Evolutionary conservation across 2,113 vertebrate species (phyloP).

Genomic region (Platichthys flesus): DNA sequence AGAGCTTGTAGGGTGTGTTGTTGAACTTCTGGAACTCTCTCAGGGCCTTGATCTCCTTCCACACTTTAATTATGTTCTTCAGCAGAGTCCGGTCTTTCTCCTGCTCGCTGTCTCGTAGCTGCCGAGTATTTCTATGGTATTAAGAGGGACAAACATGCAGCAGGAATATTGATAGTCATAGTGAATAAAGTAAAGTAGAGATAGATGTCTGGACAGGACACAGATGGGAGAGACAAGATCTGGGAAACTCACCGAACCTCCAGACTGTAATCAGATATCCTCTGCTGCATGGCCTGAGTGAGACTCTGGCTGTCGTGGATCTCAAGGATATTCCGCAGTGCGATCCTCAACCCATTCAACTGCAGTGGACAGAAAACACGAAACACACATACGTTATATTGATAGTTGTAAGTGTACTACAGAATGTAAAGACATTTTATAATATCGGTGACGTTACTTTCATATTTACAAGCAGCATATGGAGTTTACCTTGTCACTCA

Average conservation of each 20-base stretch:
- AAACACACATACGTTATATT: not conserved
- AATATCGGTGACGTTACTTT: too few relatives aligned
- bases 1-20: slow-evolving; percentile 93
- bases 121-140: slow-evolving; percentile 88
- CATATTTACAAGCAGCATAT: too few relatives aligned
- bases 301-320: slow-evolving; percentile 68
- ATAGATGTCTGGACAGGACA: too few relatives aligned
- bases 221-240: not conserved
- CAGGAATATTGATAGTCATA: not conserved
- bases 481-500: slow-evolving; percentile 91
- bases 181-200: not conserved
- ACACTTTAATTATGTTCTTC: slow-evolving; percentile 92
- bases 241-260: slow-evolving; percentile 88
- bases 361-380: slow-evolving; percentile 55
- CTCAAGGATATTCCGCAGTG: slow-evolving; percentile 80
- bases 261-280: slow-evolving; percentile 89
- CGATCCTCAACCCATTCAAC: slow-evolving; percentile 91
- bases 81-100: slow-evolving; percentile 92
- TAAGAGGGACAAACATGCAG: not conserved
- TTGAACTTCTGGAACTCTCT: slow-evolving; percentile 95
- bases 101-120: slow-evolving; percentile 89
- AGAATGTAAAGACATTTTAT: too few relatives aligned
- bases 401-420: too few relatives aligned
- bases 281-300: slow-evolving; percentile 82
- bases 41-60: slow-evolving; percentile 95